A percentile compares a stretch with the other conserved stretches of the same genome.
phyloP scores from a whole-genome alignment of 2,888 invertebrate species.

The Tricholauxania praeusta region DNA sequence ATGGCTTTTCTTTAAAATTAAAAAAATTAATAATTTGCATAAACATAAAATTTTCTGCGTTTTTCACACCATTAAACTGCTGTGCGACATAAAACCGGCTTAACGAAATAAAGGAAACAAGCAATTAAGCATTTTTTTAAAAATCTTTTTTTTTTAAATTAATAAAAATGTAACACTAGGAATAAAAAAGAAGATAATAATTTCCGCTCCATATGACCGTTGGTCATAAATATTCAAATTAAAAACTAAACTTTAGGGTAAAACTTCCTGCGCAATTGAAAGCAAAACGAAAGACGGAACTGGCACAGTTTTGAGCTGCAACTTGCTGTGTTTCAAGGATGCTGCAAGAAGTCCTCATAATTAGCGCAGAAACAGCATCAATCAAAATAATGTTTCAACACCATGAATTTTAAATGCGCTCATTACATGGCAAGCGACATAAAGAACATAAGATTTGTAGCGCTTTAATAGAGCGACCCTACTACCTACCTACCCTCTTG shows the following conservation, averaged over 20 bases:
- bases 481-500: background rate
- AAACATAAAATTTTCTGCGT: constrained; percentile 25
- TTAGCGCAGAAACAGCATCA: constrained; percentile 51
- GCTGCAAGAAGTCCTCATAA: constrained; percentile 27
- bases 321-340: constrained; percentile 37
- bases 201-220: constrained; percentile 65
- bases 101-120: constrained; percentile 7
- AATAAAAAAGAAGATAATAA: constrained; percentile 52
- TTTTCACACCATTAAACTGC: constrained; percentile 41
- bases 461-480: constrained; percentile 7
- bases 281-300: background rate
- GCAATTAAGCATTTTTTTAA: constrained; percentile 14
- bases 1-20: too few relatives aligned
- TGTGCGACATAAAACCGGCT: constrained; percentile 16
- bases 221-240: constrained; percentile 66
- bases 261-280: constrained; percentile 9
- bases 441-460: constrained; percentile 10
- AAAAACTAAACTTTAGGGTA: constrained; percentile 31
- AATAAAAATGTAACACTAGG: background rate
- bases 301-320: constrained; percentile 28
- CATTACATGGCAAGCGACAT: constrained; percentile 46
- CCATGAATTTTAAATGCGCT: constrained; percentile 46
- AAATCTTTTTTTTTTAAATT: background rate
- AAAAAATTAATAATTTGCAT: background rate
- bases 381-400: constrained; percentile 48